A percentile compares a stretch with the other conserved stretches of the same genome.
Evolutionary conservation across 2,797 vertebrate genomes (phyloP).

Genomic region (Esox masquinongy): DNA sequence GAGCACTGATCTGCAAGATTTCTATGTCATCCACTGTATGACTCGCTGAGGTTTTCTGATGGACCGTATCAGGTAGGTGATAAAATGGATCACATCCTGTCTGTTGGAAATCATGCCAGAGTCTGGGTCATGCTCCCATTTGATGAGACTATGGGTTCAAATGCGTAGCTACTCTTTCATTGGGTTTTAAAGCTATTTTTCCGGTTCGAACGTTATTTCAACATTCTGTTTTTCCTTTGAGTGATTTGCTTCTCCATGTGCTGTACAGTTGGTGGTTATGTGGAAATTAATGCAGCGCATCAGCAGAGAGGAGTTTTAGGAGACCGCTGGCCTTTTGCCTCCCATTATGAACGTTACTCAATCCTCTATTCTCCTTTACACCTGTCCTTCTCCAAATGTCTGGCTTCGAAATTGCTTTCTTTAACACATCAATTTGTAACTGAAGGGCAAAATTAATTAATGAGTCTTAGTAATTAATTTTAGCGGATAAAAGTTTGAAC

Average conservation of each 20-base stretch:
- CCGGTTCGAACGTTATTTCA: background rate
- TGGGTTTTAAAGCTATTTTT: background rate
- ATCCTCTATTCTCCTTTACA: background rate
- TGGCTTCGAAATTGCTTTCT: constrained; percentile 5
- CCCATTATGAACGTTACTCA: background rate
- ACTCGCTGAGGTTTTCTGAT: background rate
- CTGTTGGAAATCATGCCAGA: background rate
- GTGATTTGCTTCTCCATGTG: background rate
- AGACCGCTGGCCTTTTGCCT: background rate
- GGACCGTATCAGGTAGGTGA: background rate
- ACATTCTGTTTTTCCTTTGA: background rate
- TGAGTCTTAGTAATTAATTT: background rate
- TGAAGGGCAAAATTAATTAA: background rate
- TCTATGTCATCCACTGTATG: background rate
- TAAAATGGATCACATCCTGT: background rate
- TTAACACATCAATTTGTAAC: background rate
- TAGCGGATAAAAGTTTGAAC: too few species aligned
- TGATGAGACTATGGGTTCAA: background rate
- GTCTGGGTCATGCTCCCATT: background rate
- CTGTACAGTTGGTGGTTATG: background rate
- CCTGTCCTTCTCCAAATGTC: constrained; percentile 2
- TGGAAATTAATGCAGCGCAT: constrained; percentile 13
- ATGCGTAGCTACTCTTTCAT: background rate
- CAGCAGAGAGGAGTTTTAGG: constrained; percentile 13
- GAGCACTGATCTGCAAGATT: background rate